Base-by-base conservation (phyloP, 1,140 invertebrate genomes). In the Zaprionus ornatus region DNA sequence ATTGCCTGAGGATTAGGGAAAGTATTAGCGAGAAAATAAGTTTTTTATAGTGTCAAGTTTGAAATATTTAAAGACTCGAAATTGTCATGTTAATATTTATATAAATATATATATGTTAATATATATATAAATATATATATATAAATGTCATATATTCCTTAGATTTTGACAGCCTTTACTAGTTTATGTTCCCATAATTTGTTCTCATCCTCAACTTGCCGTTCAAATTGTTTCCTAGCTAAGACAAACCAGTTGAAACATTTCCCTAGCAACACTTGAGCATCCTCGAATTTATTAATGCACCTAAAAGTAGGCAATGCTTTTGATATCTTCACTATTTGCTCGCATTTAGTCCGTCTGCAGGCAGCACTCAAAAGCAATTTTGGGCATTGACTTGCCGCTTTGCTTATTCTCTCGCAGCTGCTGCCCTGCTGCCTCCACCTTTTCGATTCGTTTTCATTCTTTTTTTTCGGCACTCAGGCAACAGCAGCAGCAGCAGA, bases 321-420 rank as follows among this genome's bases (percentile, higher is more conserved):
- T 79, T 73, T 63, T 40, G 68, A 63, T 74, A 79, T 69, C 66
- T 62, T 37, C 35, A 60, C 52, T 77, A 77, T 80, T 73, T 52
- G 64, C 70, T 42, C 66, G 66, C 74, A 77, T 76, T 72, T 72
- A 72, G 55, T 35, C 19, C 29, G 65, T 71, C 80, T 79, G 45
- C 65, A 48, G 69, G 52, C 78, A 65, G 76, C 77, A 87, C 84
- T 87, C 85, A 75, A 83, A 84, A 84, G 84, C 80, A 88, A 88
- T 87, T 80, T 64, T 70, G 70, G 72, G 81, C 80, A 82, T 82
- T 79, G 75, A 82, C 80, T 76, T 55, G 60, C 61, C 25, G 65
- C 23, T 23, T 57, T 67, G 19, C 19, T 42, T 52, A 35, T 54
- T 55, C 48, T 71, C 40, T 25, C 54, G 55, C 29, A 64, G 27